Percentiles rank a stretch among this genome's conserved stretches.
phyloP scores from a whole-genome alignment of 2,888 invertebrate species.

The Cephus runcator region DNA sequence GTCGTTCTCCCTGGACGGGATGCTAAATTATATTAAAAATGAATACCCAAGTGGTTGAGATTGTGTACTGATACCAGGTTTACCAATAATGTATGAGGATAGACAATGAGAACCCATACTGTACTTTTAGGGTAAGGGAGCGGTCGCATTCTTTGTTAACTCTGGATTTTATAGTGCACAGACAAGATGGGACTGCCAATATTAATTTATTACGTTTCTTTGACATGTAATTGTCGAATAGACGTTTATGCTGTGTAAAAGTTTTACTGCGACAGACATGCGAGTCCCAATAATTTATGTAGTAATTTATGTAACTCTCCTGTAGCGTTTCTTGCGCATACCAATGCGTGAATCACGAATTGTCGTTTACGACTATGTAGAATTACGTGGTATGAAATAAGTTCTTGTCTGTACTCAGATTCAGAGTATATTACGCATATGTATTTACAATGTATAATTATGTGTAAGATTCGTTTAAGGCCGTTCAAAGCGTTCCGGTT shows the following conservation, averaged over 20 bases:
- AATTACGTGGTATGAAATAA: conserved; percentile 31
- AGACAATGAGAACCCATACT: background rate
- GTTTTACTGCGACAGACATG: too few species aligned
- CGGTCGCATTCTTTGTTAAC: background rate
- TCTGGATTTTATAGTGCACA: background rate
- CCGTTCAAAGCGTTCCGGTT: conserved; percentile 31
- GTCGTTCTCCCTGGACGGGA: background rate
- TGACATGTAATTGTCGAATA: background rate
- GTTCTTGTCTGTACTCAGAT: background rate
- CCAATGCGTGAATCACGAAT: conserved; percentile 40
- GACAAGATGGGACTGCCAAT: background rate
- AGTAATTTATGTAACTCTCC: background rate
- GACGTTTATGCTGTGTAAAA: background rate
- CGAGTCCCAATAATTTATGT: background rate
- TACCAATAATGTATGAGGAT: background rate
- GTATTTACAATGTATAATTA: background rate
- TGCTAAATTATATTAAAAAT: background rate
- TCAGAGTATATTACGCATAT: background rate
- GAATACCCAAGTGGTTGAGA: background rate
- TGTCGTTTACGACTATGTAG: conserved; percentile 28
- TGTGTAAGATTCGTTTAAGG: background rate
- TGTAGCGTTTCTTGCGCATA: conserved; percentile 34
- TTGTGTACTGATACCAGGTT: background rate
- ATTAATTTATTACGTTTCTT: background rate
- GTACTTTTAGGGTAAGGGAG: background rate